phyloP scores from a whole-genome alignment of 1,140 invertebrate genomes.

The Araneus ventricosus region DNA sequence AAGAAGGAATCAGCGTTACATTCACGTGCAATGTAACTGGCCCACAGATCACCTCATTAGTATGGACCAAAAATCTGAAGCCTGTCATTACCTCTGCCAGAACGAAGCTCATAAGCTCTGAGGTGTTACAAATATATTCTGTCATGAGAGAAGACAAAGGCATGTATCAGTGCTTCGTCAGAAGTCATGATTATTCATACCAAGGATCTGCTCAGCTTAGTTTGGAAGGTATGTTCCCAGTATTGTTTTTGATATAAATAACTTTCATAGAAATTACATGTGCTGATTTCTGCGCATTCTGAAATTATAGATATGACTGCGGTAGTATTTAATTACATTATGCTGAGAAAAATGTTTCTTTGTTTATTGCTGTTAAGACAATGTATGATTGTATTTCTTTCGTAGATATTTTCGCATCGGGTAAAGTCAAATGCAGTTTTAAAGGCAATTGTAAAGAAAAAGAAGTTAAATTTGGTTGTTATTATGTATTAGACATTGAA shows the following conservation, averaged over 20 bases:
- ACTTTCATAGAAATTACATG: not conserved
- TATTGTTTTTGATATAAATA: not conserved
- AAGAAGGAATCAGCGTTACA: slow-evolving; percentile 74
- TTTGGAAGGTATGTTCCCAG: slow-evolving; percentile 80
- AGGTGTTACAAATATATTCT: slow-evolving; percentile 77
- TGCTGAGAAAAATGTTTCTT: too few relatives aligned
- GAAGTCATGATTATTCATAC: slow-evolving; percentile 78
- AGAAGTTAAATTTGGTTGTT: too few relatives aligned
- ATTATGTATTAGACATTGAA: too few relatives aligned
- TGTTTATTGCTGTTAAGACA: too few relatives aligned
- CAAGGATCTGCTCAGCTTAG: slow-evolving; percentile 80
- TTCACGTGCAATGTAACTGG: slow-evolving; percentile 72
- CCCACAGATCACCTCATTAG: slow-evolving; percentile 55
- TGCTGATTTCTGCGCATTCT: too few relatives aligned
- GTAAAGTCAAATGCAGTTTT: too few relatives aligned
- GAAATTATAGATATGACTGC: too few relatives aligned
- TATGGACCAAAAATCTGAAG: slow-evolving; percentile 73
- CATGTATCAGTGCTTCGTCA: slow-evolving; percentile 82
- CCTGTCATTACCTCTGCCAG: slow-evolving; percentile 67
- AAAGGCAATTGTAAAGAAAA: too few relatives aligned
- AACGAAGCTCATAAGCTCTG: slow-evolving; percentile 65
- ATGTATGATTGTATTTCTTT: too few relatives aligned
- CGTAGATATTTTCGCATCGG: too few relatives aligned
- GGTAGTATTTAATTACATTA: too few relatives aligned
- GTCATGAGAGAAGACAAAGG: slow-evolving; percentile 80